Base-by-base conservation (phyloP, 2,888 invertebrate species). In the Epinotia nisella region DNA sequence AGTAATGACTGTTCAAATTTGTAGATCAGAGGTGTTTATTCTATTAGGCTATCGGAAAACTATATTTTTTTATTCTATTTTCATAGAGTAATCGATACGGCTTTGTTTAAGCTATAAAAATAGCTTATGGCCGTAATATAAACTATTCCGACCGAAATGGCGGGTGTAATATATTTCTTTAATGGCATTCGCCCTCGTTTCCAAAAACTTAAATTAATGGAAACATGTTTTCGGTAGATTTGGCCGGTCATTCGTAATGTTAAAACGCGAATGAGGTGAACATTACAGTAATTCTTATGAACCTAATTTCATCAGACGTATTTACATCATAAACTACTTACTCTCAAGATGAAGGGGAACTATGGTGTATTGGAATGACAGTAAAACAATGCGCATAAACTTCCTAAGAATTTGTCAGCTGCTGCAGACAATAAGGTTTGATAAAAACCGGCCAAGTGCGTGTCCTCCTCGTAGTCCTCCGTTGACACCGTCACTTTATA, bases 91-190 rank as follows among this genome's bases (percentile, higher is more conserved):
- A 72, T 66, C 66, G 58, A 60, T 60, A 61, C 45, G 45, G 61
- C 49, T 49, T 72, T 49, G 72, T 49, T 49, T 10, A 61, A 56
- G 60, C 60, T 49, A 56, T 61, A 67, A 56, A 71, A 61, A 56
- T 61, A 72, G 55, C 61, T 61, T 67, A 51, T 56, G 35, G 45
- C 61, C 49, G 24, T 59, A 71, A 61, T 67, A 61, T 45, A 67
- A 72, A 67, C 56, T 49, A 72, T 67, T 67, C 35, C 61, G 61
- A 67, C 67, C 55, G 66, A 53, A 66, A 66, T 66, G 55, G 56
- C 49, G 53, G 24, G 60, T 45, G 59, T 66, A 67, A 67, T 71
- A 71, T 71, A 72, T 72, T 67, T 62, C 61, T 49, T 67, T 67
- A 72, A 67, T 72, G 56, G 72, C 39, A 62, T 55, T 62, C 10